phyloP scores from a whole-genome alignment of 1,140 invertebrate species.

The Batillaria attramentaria region DNA sequence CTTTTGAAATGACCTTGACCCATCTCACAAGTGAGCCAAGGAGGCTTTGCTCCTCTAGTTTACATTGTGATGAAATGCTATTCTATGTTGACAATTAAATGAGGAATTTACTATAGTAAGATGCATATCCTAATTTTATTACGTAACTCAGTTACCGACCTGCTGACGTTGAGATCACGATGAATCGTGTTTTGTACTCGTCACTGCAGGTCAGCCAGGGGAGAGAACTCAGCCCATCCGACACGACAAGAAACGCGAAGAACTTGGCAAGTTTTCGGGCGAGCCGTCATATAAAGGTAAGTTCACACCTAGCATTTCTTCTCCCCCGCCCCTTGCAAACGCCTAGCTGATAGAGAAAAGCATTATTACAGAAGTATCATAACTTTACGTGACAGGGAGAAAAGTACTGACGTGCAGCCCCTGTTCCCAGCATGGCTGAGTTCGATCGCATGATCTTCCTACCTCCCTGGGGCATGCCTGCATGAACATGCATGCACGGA shows the following conservation, averaged over 20 bases:
- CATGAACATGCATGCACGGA: no score
- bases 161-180: background rate
- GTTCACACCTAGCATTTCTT: no score
- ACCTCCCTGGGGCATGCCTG: background rate
- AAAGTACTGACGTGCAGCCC: background rate
- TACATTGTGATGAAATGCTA: no score
- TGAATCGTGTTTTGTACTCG: background rate
- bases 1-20: no score
- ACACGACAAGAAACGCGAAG: background rate
- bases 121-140: background rate
- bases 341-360: background rate
- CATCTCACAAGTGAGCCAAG: no score
- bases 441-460: background rate
- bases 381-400: no score
- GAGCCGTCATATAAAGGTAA: slow-evolving; percentile 24
- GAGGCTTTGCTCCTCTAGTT: no score
- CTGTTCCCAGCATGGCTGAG: background rate
- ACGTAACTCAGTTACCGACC: background rate
- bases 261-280: slow-evolving; percentile 4
- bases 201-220: background rate
- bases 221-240: slow-evolving; percentile 16
- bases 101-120: no score
- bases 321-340: no score
- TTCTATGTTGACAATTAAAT: no score
- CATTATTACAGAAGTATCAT: background rate